These are phyloP conservation scores for Oostethus manadensis DNA, from an alignment of 2,113 vertebrate genomes.

Conservation along the genomic window DNA sequence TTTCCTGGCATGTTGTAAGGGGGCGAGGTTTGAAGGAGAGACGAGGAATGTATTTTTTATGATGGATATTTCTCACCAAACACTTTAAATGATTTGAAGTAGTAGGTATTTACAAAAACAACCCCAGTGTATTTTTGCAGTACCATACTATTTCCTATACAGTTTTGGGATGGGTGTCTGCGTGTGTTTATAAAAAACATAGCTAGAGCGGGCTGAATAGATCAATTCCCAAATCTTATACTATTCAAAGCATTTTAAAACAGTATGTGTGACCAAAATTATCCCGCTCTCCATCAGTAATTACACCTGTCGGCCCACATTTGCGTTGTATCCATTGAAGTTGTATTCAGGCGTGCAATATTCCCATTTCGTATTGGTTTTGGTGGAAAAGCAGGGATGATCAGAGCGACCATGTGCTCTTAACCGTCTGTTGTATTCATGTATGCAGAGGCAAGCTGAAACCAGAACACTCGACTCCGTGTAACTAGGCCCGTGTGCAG, in stretches of 20 bases:
- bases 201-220: slow-evolving; percentile 18
- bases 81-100: slow-evolving; percentile 39
- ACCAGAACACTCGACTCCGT: slow-evolving; percentile 41
- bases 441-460: slow-evolving; percentile 48
- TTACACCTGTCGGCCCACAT: too few species aligned
- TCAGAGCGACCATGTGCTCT: slow-evolving; percentile 15
- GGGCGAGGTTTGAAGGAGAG: slow-evolving; percentile 3
- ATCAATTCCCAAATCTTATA: slow-evolving; percentile 7
- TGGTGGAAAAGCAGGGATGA: slow-evolving; percentile 17
- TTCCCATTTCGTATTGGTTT: slow-evolving; percentile 15
- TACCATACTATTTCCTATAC: slow-evolving; percentile 24
- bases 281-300: slow-evolving; percentile 4
- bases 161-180: slow-evolving; percentile 5
- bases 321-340: neutral
- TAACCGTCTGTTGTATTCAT: slow-evolving; percentile 40
- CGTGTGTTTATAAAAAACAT: slow-evolving; percentile 8
- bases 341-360: slow-evolving; percentile 37
- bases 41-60: slow-evolving; percentile 43
- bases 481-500: slow-evolving; percentile 45
- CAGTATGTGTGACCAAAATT: slow-evolving; percentile 10
- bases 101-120: slow-evolving; percentile 28
- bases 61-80: slow-evolving; percentile 38
- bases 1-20: slow-evolving; percentile 2
- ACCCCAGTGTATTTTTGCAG: slow-evolving; percentile 33
- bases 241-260: neutral